Percentiles rank a stretch among this genome's conserved stretches.
Conservation (phyloP, 2,888 invertebrate genomes). For the Dorcus hopei region DNA sequence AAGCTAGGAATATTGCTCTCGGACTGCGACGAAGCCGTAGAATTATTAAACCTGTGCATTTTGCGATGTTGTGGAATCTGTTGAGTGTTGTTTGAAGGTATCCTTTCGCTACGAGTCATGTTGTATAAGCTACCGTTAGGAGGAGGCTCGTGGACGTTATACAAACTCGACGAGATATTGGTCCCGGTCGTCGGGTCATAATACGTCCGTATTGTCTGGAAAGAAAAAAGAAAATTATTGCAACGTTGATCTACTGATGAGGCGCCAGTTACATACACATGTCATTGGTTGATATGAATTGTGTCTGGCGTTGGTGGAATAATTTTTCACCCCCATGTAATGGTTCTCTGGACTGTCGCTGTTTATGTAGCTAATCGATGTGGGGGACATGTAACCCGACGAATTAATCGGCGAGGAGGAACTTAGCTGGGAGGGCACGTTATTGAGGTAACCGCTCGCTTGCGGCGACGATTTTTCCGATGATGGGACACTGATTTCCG, state of each 20-base stretch:
- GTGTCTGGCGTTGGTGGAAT: conserved; percentile 8
- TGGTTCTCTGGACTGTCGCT: conserved; percentile 10
- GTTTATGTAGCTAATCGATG: conserved; percentile 7
- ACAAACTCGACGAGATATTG: conserved; percentile 46
- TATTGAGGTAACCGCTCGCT: conserved; percentile 17
- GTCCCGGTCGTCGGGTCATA: conserved; percentile 50
- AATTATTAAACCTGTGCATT: conserved; percentile 35
- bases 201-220: conserved; percentile 52
- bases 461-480: conserved; percentile 28
- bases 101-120: conserved; percentile 39
- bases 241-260: too few relatives aligned
- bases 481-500: conserved; percentile 34
- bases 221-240: conserved; percentile 3
- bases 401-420: conserved; percentile 2
- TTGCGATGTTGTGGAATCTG: conserved; percentile 7
- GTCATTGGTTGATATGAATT: conserved; percentile 15
- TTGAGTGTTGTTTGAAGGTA: conserved; percentile 12
- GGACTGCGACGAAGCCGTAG: conserved; percentile 45
- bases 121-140: conserved; percentile 35
- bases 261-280: conserved; percentile 11
- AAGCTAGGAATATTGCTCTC: conserved; percentile 49
- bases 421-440: neutral
- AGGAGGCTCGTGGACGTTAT: conserved; percentile 45
- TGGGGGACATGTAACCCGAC: neutral
- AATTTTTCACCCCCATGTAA: conserved; percentile 11